Evolutionary conservation across 1,140 invertebrate species (phyloP), one percentile per base, ranked within the genome.

Genomic region (roundworm (Caenorhabditis elegans)): DNA sequence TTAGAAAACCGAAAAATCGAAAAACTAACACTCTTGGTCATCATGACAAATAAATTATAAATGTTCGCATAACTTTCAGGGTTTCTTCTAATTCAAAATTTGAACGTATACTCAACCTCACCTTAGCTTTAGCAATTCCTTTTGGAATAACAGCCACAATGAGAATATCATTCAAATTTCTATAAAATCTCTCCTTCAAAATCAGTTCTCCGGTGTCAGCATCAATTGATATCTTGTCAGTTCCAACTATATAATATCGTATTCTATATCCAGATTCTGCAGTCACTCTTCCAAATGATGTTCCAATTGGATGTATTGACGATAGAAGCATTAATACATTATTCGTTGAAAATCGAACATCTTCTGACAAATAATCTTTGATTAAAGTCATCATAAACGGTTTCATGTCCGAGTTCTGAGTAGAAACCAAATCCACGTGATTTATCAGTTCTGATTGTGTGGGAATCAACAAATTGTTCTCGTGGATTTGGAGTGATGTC

Each of bases 311-410:
- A 5, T 70, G 60, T 19, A 70, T 26, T 10, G 60, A 70, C 1
- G 60, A 70, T 6, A 70, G 34, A 19, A 70, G 34, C 60, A 70
- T 70, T 10, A 70, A n/a, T 3, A 70, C 26, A 39, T 4, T 11
- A 19, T 11, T 17, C 60, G 60, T 70, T 2, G 60, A 15, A 2
- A 70, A 70, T 22, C 10, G n/a, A 2, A 70, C 60, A 34, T 70
- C 60, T 70, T 70, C 60, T 70, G 60, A 70, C 11, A n/a, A n/a
- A 15, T 39, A 31, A 22, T 70, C 60, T 8, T 39, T 39, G 19
- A 70, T 70, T 8, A 60, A 34, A 8, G 55, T 60, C 55, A 60
- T 60, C 55, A 60, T 60, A 34, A 70, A 70, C n/a, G 60, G 60
- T 24, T 55, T 55, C 51, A 13, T 24, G 5, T n/a, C n/a, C n/a